Evolutionary conservation across 2,113 vertebrate species (phyloP), one percentile per base, ranked within the genome.

Genomic region (Erythrolamprus reginae): DNA sequence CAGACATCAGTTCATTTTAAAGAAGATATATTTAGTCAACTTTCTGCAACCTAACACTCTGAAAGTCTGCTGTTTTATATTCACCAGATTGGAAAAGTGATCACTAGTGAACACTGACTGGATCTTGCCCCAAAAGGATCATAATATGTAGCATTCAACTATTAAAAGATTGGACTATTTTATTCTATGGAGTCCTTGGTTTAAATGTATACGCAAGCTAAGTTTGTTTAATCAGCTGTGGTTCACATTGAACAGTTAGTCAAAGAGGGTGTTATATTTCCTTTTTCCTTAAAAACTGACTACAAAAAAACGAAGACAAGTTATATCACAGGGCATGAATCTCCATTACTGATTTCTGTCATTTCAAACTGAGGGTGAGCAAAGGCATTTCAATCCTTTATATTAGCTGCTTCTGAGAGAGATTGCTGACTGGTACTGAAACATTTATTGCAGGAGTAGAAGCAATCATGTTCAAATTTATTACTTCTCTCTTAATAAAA

Each of bases 381-480:
- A 84, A 5, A 48, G 3, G 5, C 24, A 47, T 93, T 93, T 94
- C 88, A 93, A 92, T 15, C 23, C 95, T 92, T 94, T 88, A 90
- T 94, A 83, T 24, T 56, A 92, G 88, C 26, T 93, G 92, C 91
- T 94, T 90, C 84, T 82, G 52, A 86, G 90, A 45, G 48, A 95
- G 53, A 45, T 95, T 21, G 88, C 92, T 87, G 77, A 85, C 8
- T 87, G 33, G 61, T 53, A 17, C 65, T 55, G 15, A 86, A 13
- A 26, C 90, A 92, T 94, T 56, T 94, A 91, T 65, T 90, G 28
- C 28, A 82, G 52, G 88, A 82, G 93, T 21, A 85, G 92, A 86
- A 90, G 94, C 92, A 94, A 94, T 93, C 90, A 92, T 50, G 84
- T 82, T 89, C 61, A 88, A 77, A 92, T 93, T 90, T 93, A 94